Conservation (phyloP, 2,797 vertebrate species). For the Halcyon smyrnensis region DNA sequence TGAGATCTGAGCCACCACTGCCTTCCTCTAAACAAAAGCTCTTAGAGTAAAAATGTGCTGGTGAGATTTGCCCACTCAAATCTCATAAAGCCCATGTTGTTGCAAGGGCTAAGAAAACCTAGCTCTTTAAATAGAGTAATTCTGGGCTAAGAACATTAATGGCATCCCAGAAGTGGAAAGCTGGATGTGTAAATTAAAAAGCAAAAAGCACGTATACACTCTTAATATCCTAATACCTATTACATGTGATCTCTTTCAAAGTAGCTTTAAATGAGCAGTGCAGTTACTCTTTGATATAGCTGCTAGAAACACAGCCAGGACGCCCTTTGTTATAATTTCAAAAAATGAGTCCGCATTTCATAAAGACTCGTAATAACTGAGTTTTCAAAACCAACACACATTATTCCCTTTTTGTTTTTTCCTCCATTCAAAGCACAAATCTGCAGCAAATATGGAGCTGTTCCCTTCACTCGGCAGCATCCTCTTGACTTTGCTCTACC, state of each 20-base stretch:
- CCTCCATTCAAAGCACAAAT: background rate
- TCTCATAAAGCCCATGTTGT: slow-evolving; percentile 15
- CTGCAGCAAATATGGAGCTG: background rate
- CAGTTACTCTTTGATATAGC: slow-evolving; percentile 23
- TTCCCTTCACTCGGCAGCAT: background rate
- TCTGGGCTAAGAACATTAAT: slow-evolving; percentile 59
- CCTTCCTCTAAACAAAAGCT: slow-evolving; percentile 30
- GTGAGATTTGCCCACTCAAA: slow-evolving; percentile 38
- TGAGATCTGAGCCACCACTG: background rate
- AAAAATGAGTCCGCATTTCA: background rate
- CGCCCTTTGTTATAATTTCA: slow-evolving; percentile 19
- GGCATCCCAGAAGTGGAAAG: slow-evolving; percentile 50
- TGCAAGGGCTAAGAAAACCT: slow-evolving; percentile 14
- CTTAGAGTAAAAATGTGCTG: background rate
- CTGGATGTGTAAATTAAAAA: slow-evolving; percentile 63
- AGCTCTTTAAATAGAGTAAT: slow-evolving; percentile 31
- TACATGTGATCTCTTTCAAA: slow-evolving; percentile 48
- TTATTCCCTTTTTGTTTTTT: background rate
- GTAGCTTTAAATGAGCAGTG: slow-evolving; percentile 47
- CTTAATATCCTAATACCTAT: slow-evolving; percentile 56
- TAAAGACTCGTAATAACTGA: background rate
- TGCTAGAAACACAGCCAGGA: background rate
- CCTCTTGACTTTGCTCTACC: background rate
- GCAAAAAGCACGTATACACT: slow-evolving; percentile 42
- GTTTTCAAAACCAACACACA: background rate